Percentiles rank a stretch among this genome's conserved stretches.
These are phyloP conservation scores for Tetramorium bicarinatum DNA, from an alignment of 2,888 invertebrate genomes.

Conservation along the genomic window DNA sequence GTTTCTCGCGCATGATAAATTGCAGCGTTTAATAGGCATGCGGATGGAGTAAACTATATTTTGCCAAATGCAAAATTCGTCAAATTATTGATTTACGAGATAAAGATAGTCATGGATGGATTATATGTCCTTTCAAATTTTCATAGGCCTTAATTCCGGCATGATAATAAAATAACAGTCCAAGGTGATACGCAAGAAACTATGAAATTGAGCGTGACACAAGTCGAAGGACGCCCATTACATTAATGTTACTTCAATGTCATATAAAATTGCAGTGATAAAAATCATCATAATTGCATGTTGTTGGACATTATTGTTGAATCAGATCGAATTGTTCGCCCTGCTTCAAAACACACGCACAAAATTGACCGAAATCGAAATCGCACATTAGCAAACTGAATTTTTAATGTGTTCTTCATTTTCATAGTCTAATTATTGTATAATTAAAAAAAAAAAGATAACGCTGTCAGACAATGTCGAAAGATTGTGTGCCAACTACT, in stretches of 20 bases:
- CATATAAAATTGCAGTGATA: conserved; percentile 31
- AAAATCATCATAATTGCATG: conserved; percentile 22
- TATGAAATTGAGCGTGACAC: conserved; percentile 51
- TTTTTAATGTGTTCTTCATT: not conserved
- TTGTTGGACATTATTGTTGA: not conserved
- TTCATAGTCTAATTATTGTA: not conserved
- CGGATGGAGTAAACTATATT: not conserved
- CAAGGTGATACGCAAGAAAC: conserved; percentile 43
- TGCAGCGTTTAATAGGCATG: not conserved
- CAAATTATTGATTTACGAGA: not conserved
- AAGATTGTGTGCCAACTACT: not conserved
- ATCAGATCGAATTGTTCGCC: not conserved
- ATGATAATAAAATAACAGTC: conserved; percentile 35
- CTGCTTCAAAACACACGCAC: not conserved
- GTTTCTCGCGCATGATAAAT: conserved; percentile 7
- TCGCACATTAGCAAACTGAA: not conserved
- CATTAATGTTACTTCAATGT: conserved; percentile 32
- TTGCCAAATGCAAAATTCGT: not conserved
- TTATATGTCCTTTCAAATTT: not conserved
- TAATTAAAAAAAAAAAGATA: not conserved
- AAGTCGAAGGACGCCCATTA: conserved; percentile 11
- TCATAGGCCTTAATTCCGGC: conserved; percentile 9
- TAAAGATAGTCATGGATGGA: not conserved
- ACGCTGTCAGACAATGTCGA: not conserved
- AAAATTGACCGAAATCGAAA: not conserved